Evolutionary conservation across 2,113 vertebrate genomes (phyloP).

Genomic region (Etheostoma spectabile): DNA sequence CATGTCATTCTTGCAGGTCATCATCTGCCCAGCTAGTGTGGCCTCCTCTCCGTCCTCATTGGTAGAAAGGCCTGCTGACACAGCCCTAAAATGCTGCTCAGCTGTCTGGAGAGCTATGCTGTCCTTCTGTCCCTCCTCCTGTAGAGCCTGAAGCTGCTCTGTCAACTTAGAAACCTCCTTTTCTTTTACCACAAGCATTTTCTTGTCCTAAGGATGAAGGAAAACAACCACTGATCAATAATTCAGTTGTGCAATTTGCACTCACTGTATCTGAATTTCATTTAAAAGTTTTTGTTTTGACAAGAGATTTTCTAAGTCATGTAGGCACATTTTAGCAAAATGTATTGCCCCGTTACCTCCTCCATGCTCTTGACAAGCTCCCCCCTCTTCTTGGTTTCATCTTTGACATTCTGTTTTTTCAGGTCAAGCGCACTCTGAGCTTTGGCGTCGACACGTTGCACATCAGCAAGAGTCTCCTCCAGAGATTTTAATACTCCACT

Average conservation of each 20-base stretch:
- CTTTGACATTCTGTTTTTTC: constrained; percentile 91
- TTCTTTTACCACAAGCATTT: constrained; percentile 89
- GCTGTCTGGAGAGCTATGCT: constrained; percentile 83
- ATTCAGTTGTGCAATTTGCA: no score
- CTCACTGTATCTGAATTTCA: neutral
- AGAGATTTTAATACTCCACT: constrained; percentile 83
- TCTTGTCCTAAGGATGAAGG: constrained; percentile 86
- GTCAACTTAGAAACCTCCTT: constrained; percentile 86
- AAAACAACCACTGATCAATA: neutral
- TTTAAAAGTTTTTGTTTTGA: neutral
- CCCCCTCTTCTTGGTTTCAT: constrained; percentile 88
- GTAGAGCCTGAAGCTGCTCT: constrained; percentile 81
- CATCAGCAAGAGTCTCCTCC: constrained; percentile 87
- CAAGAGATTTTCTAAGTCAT: neutral
- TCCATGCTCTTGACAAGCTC: constrained; percentile 90
- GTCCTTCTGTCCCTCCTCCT: constrained; percentile 86
- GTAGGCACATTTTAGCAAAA: neutral
- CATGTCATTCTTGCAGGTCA: constrained; percentile 94
- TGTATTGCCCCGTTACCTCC: constrained; percentile 83
- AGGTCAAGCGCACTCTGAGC: constrained; percentile 90
- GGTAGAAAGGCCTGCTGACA: constrained; percentile 92
- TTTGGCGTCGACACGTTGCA: constrained; percentile 89
- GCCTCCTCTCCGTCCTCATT: constrained; percentile 90
- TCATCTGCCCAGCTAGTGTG: constrained; percentile 93
- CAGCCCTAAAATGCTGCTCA: constrained; percentile 91